A percentile compares a stretch with the other conserved stretches of the same genome.
Evolutionary conservation across 2,797 vertebrate species (phyloP).

Genomic region (Naso thynnoides): DNA sequence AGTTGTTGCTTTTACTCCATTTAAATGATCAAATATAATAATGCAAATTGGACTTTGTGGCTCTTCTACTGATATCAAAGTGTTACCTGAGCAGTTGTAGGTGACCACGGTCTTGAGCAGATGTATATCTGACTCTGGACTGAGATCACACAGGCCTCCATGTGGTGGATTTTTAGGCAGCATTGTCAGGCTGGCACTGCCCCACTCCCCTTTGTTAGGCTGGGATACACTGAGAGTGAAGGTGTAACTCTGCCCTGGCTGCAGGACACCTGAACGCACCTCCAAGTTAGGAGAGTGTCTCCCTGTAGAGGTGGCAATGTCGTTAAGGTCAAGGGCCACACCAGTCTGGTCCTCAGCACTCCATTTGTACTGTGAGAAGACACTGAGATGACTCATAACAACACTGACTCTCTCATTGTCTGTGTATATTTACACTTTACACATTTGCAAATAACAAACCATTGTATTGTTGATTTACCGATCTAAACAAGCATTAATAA

Average conservation of each 20-base stretch:
- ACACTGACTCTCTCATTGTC: neutral
- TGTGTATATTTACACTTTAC: neutral
- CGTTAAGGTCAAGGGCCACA: constrained; percentile 70
- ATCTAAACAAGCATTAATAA: neutral
- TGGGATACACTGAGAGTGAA: constrained; percentile 81
- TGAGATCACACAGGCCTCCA: constrained; percentile 82
- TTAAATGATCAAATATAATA: neutral
- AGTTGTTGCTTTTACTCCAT: neutral
- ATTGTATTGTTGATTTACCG: neutral
- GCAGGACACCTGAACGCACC: constrained; percentile 75
- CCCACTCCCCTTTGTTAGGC: constrained; percentile 65
- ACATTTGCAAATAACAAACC: neutral
- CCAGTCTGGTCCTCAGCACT: constrained; percentile 68
- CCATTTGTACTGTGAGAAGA: constrained; percentile 79
- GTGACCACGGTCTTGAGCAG: constrained; percentile 81
- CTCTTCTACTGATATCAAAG: fast-evolving
- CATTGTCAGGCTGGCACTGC: constrained; percentile 75
- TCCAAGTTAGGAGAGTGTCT: constrained; percentile 70
- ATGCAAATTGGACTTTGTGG: neutral
- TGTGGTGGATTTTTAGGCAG: constrained; percentile 72
- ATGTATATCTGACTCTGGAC: constrained; percentile 69
- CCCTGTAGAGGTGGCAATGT: constrained; percentile 73
- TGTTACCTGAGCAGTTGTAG: constrained; percentile 84
- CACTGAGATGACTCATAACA: neutral
- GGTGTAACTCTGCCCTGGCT: constrained; percentile 74